Conservation (phyloP, 2,888 invertebrate species). For the Eucera pruinosa region DNA sequence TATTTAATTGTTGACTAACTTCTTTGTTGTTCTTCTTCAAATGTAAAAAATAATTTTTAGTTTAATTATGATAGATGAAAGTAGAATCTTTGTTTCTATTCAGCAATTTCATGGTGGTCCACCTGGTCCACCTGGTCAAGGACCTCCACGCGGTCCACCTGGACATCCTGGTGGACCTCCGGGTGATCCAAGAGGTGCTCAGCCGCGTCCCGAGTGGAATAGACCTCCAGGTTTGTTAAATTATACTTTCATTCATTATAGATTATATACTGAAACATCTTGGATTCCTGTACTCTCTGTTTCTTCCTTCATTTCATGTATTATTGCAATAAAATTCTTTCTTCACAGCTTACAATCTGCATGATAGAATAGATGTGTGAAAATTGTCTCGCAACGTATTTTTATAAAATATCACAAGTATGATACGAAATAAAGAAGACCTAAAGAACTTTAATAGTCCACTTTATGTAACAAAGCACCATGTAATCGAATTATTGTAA, state of each 20-base stretch:
- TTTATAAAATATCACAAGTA: slow-evolving; percentile 10
- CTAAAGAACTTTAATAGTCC: slow-evolving; percentile 29
- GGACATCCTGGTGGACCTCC: slow-evolving; percentile 87
- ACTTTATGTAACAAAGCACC: slow-evolving; percentile 32
- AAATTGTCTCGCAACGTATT: slow-evolving; percentile 15
- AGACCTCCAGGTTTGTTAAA: slow-evolving; percentile 87
- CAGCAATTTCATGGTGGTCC: slow-evolving; percentile 86
- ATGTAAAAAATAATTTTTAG: slow-evolving; percentile 10
- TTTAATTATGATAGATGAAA: slow-evolving; percentile 42
- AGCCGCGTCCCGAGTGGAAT: slow-evolving; percentile 90
- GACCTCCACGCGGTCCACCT: slow-evolving; percentile 84
- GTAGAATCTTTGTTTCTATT: slow-evolving; percentile 56
- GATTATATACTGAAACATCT: slow-evolving; percentile 67
- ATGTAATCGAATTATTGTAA: slow-evolving; percentile 26
- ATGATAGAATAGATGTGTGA: slow-evolving; percentile 54
- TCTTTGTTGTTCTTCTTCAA: slow-evolving; percentile 42
- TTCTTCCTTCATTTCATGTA: slow-evolving; percentile 17
- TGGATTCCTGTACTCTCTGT: slow-evolving; percentile 51
- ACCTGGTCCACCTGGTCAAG: slow-evolving; percentile 85
- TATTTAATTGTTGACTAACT: neutral
- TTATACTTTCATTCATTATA: neutral
- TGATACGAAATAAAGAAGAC: neutral
- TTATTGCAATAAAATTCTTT: slow-evolving; percentile 15
- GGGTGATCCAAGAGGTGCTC: slow-evolving; percentile 86
- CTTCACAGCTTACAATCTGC: slow-evolving; percentile 50